A percentile compares a stretch with the other conserved stretches of the same genome.
These are phyloP conservation scores for Xenentodon cancila DNA, from an alignment of 2,797 vertebrate species.

Conservation along the genomic window DNA sequence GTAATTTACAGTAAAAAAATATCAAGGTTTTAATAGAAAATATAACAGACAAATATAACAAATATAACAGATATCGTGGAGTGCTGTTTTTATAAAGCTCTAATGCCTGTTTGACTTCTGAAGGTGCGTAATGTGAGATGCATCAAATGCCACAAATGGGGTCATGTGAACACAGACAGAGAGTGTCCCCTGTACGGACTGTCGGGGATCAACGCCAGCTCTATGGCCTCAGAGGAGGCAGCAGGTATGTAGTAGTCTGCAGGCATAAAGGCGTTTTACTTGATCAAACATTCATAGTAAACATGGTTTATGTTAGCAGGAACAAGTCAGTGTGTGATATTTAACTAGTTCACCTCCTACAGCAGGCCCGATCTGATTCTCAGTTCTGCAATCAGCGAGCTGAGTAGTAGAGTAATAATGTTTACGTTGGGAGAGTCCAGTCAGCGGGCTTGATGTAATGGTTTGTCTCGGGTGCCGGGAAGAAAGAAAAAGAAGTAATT, in stretches of 20 bases:
- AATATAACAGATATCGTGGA: background rate
- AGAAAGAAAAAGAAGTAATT: slow-evolving; percentile 93
- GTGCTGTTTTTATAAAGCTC: too few relatives aligned
- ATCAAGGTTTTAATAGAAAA: too few relatives aligned
- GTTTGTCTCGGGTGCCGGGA: slow-evolving; percentile 87
- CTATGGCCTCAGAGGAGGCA: slow-evolving; percentile 89
- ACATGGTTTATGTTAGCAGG: background rate
- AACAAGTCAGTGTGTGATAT: slow-evolving; percentile 2
- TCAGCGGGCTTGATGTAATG: slow-evolving; percentile 85
- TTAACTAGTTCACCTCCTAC: slow-evolving; percentile 32
- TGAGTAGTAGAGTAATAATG: slow-evolving; percentile 76
- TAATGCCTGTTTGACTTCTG: slow-evolving; percentile 11
- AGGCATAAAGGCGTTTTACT: too few relatives aligned
- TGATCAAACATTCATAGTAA: background rate
- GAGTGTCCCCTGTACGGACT: slow-evolving; percentile 97
- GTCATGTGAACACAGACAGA: slow-evolving; percentile 97
- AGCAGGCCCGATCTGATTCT: slow-evolving; percentile 58
- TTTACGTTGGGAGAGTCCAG: slow-evolving; percentile 83
- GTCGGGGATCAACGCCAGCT: slow-evolving; percentile 97
- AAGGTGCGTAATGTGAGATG: slow-evolving; percentile 99
- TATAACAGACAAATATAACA: too few relatives aligned
- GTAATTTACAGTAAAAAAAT: too few relatives aligned
- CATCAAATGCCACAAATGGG: slow-evolving; percentile 99
- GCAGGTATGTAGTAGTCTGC: slow-evolving; percentile 76
- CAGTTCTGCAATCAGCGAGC: slow-evolving; percentile 76